Evolutionary conservation across 2,888 invertebrate species (phyloP).

Genomic region (Parnassius apollo): DNA sequence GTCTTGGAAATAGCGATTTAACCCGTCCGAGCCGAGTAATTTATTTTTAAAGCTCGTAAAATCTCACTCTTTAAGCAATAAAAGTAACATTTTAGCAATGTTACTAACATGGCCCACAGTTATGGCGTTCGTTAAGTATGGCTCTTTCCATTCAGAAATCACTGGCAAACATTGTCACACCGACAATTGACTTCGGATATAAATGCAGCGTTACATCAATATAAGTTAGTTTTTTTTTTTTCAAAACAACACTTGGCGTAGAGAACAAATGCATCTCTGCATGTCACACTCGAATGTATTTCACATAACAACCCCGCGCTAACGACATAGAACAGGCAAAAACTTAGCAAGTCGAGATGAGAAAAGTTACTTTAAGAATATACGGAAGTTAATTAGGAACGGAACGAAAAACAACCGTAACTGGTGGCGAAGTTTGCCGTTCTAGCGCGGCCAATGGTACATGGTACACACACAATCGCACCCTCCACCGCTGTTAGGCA

Average conservation of each 20-base stretch:
- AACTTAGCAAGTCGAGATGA: slow-evolving; percentile 70
- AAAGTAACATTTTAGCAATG: slow-evolving; percentile 75
- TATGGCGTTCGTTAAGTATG: slow-evolving; percentile 55
- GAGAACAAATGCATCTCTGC: slow-evolving; percentile 58
- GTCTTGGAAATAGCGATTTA: slow-evolving; percentile 62
- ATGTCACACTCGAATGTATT: slow-evolving; percentile 68
- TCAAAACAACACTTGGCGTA: slow-evolving; percentile 60
- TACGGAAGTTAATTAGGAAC: slow-evolving; percentile 81
- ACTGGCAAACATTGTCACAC: slow-evolving; percentile 68
- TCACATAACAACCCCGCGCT: slow-evolving; percentile 64
- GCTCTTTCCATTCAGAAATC: slow-evolving; percentile 56
- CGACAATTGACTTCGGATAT: slow-evolving; percentile 54
- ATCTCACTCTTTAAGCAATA: slow-evolving; percentile 75
- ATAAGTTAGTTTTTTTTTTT: slow-evolving; percentile 31
- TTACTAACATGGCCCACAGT: slow-evolving; percentile 58
- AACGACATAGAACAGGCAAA: slow-evolving; percentile 55
- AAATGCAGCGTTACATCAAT: slow-evolving; percentile 38
- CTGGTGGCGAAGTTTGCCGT: slow-evolving; percentile 81
- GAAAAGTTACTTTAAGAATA: slow-evolving; percentile 80
- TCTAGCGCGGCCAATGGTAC: slow-evolving; percentile 80
- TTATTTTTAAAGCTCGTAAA: slow-evolving; percentile 78
- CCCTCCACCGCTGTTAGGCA: slow-evolving; percentile 70
- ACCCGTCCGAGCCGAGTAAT: slow-evolving; percentile 60
- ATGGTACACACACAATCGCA: slow-evolving; percentile 70
- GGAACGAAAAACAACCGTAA: slow-evolving; percentile 82